Conservation (phyloP, 2,888 invertebrate species). For the Cosmia pyralina region DNA sequence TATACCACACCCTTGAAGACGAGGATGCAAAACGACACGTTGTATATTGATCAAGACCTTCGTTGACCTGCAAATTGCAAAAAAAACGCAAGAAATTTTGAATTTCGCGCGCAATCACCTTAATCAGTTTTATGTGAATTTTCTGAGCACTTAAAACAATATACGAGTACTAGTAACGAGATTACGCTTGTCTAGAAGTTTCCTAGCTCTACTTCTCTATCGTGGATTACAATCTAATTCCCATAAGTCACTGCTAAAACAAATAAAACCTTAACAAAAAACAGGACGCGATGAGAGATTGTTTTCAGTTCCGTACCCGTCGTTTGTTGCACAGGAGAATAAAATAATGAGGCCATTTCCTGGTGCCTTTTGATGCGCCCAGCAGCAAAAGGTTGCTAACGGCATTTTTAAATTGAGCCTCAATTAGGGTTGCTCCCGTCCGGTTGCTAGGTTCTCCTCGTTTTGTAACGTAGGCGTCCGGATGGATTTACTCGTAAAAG, state of each 20-base stretch:
- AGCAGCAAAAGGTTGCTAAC: conserved; percentile 42
- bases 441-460: conserved; percentile 17
- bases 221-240: conserved; percentile 14
- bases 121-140: background rate
- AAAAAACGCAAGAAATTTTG: too few species aligned
- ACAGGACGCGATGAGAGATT: conserved; percentile 45
- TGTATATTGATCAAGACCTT: too few species aligned
- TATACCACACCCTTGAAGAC: too few species aligned
- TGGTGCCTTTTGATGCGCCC: conserved; percentile 52
- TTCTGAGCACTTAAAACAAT: background rate
- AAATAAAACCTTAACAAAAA: conserved; percentile 34
- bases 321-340: conserved; percentile 57
- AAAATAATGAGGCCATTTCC: conserved; percentile 64
- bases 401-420: conserved; percentile 57
- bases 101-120: too few species aligned
- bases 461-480: conserved; percentile 26
- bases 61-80: too few species aligned
- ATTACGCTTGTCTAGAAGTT: background rate
- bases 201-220: background rate
- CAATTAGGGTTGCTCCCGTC: conserved; percentile 45
- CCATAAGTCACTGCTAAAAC: conserved; percentile 3
- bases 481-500: conserved; percentile 51
- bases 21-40: too few species aligned
- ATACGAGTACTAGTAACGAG: too few species aligned
- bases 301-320: conserved; percentile 53